Conservation (phyloP, 2,797 vertebrate species). For the Siniperca obscura region DNA sequence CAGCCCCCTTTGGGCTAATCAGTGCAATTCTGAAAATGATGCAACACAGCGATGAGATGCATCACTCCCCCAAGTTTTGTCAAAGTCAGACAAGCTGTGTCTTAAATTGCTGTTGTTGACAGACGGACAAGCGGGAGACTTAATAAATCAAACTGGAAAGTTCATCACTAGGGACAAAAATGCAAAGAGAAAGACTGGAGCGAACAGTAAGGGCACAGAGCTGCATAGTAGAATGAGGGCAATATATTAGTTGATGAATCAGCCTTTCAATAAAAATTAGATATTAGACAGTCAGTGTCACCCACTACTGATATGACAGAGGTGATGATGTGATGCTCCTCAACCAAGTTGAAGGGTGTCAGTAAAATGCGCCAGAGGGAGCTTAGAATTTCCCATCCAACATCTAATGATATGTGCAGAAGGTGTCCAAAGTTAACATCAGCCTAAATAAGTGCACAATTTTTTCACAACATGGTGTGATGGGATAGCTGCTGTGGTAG, state of each 20-base stretch:
- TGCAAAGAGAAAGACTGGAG: neutral
- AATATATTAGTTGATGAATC: neutral
- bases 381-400: constrained; percentile 31
- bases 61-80: constrained; percentile 56
- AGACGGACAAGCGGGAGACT: neutral
- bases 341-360: constrained; percentile 44
- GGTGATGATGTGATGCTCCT: constrained; percentile 55
- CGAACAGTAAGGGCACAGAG: neutral
- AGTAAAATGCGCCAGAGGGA: constrained; percentile 35
- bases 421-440: constrained; percentile 41
- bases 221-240: neutral
- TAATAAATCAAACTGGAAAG: constrained; percentile 38
- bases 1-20: constrained; percentile 49
- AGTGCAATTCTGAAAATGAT: constrained; percentile 43
- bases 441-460: constrained; percentile 23
- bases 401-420: neutral
- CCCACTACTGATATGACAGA: constrained; percentile 39
- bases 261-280: constrained; percentile 14
- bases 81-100: constrained; percentile 38
- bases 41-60: constrained; percentile 30
- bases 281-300: constrained; percentile 31
- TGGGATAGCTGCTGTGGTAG: neutral
- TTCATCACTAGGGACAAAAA: neutral
- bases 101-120: constrained; percentile 20
- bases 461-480: constrained; percentile 25